Evolutionary conservation across 2,888 invertebrate genomes (phyloP), one percentile per base, ranked within the genome.

Genomic region (Saturnia pavonia): DNA sequence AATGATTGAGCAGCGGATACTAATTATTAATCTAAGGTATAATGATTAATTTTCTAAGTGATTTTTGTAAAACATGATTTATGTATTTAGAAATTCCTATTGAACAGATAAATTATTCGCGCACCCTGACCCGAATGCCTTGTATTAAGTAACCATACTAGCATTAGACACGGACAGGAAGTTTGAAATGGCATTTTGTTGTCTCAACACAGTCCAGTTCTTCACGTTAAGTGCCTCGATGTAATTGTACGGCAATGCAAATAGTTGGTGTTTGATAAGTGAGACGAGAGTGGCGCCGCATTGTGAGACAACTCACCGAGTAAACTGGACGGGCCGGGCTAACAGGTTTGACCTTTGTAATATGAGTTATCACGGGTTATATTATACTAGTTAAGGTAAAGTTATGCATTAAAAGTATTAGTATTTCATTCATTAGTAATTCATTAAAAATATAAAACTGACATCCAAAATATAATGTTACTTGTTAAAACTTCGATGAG

Each of bases 101-200:
- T 51, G 19, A 69, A 72, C 73, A 69, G 51, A 68, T 67, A 73
- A 69, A 80, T 77, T 82, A 85, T 88, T 88, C 86, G 88, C 88
- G 85, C 85, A 80, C 76, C 82, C 70, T 78, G 80, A 82, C 83
- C 84, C 80, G 78, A 82, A 27, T 60, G 0, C 57, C 27, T 6
- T 60, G 6, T 27, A 81, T 83, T 65, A 65, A 65, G 19, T 19
- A 40, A 40, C 34, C 65, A 79, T 79, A 85, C 84, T 82, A 81
- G 79, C 75, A 86, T 83, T 88, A 91, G 91, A 91, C 65, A 12
- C 65, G 40, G 91, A 92, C 92, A 90, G 94, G 93, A 94, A 92
- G 90, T 89, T 87, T 90, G 89, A 92, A 93, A 94, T 92, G 90
- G 93, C 85, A 85, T 92, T 94, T 91, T 89, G 90, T 86, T 94